A percentile compares a stretch with the other conserved stretches of the same genome.
These are phyloP conservation scores for Cichladusa arquata DNA, from an alignment of 2,113 vertebrate species.

Conservation along the genomic window DNA sequence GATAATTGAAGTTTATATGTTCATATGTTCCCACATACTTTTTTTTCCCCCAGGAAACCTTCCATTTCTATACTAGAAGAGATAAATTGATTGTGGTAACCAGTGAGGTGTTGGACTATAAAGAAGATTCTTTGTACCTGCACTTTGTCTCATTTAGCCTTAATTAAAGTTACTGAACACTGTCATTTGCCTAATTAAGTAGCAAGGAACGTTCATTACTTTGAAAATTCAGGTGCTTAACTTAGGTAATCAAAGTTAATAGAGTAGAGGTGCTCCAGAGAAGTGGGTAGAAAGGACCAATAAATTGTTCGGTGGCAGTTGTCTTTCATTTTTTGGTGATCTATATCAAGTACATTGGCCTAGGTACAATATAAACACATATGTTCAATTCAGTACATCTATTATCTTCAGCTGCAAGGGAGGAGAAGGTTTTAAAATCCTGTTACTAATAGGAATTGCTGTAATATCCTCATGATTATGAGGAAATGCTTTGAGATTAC, in stretches of 20 bases:
- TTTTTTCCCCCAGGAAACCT: background rate
- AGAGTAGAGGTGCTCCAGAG: background rate
- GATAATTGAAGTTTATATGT: background rate
- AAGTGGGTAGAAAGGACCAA: background rate
- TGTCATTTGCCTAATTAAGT: background rate
- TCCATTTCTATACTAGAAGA: background rate
- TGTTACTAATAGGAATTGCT: background rate
- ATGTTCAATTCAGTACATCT: background rate
- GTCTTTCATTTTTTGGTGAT: background rate
- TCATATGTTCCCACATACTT: background rate
- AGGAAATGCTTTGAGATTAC: slow-evolving; percentile 27
- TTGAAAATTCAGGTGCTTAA: background rate
- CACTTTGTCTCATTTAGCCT: background rate
- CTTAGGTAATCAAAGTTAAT: background rate
- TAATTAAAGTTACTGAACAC: background rate
- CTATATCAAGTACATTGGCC: background rate
- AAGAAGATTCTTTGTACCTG: background rate
- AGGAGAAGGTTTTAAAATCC: background rate
- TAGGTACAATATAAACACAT: background rate
- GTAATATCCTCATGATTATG: background rate
- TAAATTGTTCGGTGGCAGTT: background rate
- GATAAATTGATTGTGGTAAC: background rate
- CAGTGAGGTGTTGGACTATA: background rate
- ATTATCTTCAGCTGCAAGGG: background rate
- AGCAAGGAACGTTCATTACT: background rate